Conservation (phyloP, 2,113 vertebrate species). For the Tupaia chinensis region DNA sequence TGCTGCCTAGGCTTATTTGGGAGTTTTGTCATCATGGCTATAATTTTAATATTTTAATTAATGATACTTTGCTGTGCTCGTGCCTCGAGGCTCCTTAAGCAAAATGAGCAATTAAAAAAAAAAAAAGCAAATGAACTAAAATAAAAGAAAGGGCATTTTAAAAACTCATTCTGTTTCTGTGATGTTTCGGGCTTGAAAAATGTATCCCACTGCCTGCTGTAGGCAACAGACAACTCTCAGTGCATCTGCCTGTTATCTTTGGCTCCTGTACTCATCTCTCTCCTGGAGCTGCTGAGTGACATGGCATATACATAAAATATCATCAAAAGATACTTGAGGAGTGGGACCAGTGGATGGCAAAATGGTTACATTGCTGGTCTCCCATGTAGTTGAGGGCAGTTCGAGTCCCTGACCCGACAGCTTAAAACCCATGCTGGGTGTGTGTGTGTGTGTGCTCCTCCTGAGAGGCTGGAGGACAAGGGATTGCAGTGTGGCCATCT, state of each 20-base stretch:
- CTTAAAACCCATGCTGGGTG: too few relatives aligned
- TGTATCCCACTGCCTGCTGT: constrained; percentile 62
- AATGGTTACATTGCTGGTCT: too few relatives aligned
- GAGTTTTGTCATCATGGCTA: constrained; percentile 69
- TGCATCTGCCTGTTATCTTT: constrained; percentile 66
- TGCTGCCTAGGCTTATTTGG: constrained; percentile 50
- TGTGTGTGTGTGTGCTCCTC: too few relatives aligned
- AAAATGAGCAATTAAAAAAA: constrained; percentile 81
- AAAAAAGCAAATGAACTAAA: constrained; percentile 76
- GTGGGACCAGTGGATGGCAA: too few relatives aligned
- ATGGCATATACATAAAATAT: constrained; percentile 59
- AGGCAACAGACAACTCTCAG: constrained; percentile 72
- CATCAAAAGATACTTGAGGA: neutral
- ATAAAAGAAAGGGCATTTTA: constrained; percentile 75
- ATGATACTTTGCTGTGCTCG: constrained; percentile 73
- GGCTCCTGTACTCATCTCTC: constrained; percentile 66
- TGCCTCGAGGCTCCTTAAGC: constrained; percentile 77
- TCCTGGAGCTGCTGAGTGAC: constrained; percentile 71
- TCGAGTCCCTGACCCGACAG: too few relatives aligned
- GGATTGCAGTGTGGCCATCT: too few relatives aligned
- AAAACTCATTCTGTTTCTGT: constrained; percentile 71
- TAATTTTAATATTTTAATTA: constrained; percentile 84
- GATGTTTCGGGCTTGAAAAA: constrained; percentile 76
- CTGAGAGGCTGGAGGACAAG: too few relatives aligned
- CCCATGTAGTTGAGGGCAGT: too few relatives aligned